phyloP scores from a whole-genome alignment of 2,888 invertebrate species.

The Dicyrtoma fusca region DNA sequence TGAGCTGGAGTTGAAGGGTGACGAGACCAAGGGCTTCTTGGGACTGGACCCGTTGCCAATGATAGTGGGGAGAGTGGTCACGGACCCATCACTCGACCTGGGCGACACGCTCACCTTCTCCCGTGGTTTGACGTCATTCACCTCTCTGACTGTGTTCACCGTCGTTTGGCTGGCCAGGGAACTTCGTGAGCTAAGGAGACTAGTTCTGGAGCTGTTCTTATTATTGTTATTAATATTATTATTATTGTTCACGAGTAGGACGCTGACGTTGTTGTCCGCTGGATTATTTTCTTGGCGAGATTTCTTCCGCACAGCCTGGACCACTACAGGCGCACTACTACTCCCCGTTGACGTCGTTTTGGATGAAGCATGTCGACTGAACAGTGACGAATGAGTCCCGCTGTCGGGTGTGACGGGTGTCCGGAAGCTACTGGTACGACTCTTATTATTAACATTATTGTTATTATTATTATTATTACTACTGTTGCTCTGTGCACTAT shows the following conservation, averaged over 20 bases:
- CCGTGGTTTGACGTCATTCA: slow-evolving; percentile 62
- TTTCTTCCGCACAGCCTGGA: slow-evolving; percentile 57
- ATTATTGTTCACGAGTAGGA: slow-evolving; percentile 9
- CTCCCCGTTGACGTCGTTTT: background rate
- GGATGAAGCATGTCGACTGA: slow-evolving; percentile 22
- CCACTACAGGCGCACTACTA: slow-evolving; percentile 28
- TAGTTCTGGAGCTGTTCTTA: slow-evolving; percentile 70
- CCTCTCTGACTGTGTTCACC: slow-evolving; percentile 74
- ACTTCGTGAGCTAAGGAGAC: slow-evolving; percentile 78
- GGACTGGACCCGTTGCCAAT: slow-evolving; percentile 21
- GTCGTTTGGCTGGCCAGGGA: slow-evolving; percentile 81
- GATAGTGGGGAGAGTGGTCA: slow-evolving; percentile 12
- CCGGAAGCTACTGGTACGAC: slow-evolving; percentile 3
- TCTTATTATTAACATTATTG: slow-evolving; percentile 13
- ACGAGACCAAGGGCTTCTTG: slow-evolving; percentile 26
- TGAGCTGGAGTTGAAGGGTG: slow-evolving; percentile 1
- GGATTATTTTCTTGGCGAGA: slow-evolving; percentile 55
- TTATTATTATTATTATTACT: background rate
- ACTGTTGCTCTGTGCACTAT: background rate
- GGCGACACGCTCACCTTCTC: slow-evolving; percentile 57
- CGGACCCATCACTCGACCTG: slow-evolving; percentile 60
- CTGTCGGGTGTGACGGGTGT: background rate
- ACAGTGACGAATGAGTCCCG: background rate
- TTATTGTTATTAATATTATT: slow-evolving; percentile 45
- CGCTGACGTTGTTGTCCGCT: slow-evolving; percentile 51